A percentile compares a stretch with the other conserved stretches of the same genome.
These are phyloP conservation scores for Caenorhabditis sp. DNA, from an alignment of 2,888 invertebrate species.

Conservation along the genomic window DNA sequence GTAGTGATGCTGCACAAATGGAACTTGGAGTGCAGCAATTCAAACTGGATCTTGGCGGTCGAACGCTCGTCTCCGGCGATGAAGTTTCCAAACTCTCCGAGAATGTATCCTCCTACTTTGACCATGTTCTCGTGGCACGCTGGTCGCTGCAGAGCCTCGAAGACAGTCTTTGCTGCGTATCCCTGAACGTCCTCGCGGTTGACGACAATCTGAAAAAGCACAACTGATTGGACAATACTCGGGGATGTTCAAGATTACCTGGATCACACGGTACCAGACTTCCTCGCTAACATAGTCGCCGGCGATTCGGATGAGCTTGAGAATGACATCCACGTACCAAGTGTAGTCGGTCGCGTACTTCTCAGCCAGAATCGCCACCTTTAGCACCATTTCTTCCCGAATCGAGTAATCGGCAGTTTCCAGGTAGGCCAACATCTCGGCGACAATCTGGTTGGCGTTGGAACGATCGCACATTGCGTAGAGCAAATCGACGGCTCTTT, in stretches of 20 bases:
- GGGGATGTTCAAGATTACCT: conserved; percentile 84
- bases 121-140: conserved; percentile 99
- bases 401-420: conserved; percentile 99
- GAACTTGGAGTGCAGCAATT: conserved; percentile 97
- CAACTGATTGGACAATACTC: not conserved
- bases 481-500: conserved; percentile 95
- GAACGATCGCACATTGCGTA: conserved; percentile 99
- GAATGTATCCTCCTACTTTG: conserved; percentile 98
- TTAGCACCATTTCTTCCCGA: conserved; percentile 98
- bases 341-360: conserved; percentile 99
- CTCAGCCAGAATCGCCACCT: conserved; percentile 98
- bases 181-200: conserved; percentile 99
- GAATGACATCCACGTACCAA: conserved; percentile 94
- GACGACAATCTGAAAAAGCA: conserved; percentile 89
- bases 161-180: conserved; percentile 99
- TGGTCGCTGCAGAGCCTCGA: conserved; percentile 90
- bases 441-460: conserved; percentile 98
- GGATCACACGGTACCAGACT: conserved; percentile 98
- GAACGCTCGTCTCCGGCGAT: conserved; percentile 98
- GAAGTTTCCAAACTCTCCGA: conserved; percentile 98
- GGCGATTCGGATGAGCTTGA: conserved; percentile 98
- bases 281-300: conserved; percentile 99
- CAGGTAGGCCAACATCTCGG: conserved; percentile 98
- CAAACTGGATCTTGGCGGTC: conserved; percentile 95
- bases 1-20: conserved; percentile 98